Base-by-base conservation (phyloP, 2,797 vertebrate species). In the Amazona finschi region DNA sequence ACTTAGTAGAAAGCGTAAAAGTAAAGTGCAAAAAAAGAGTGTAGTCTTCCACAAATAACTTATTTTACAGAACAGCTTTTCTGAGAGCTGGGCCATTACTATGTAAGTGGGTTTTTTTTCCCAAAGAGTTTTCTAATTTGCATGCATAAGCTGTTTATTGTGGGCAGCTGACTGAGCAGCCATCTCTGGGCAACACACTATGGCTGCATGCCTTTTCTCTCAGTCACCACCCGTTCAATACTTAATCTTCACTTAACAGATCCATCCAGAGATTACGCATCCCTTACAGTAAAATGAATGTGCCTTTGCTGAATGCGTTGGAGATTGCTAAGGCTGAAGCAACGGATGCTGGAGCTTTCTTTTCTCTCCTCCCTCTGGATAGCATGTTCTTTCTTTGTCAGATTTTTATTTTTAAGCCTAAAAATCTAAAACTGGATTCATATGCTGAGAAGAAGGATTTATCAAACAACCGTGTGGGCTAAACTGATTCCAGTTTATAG, bases 321-420 rank as follows among this genome's bases (percentile, higher is more conserved):
- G 47, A 86, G 55, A 90, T 36, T 70, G 52, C 24, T 46, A 43
- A 71, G 57, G 11, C 21, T 90, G 70, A 87, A 94, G 61, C 60
- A 80, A 85, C 38, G 46, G 22, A 58, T 39, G 7, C 3, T 57
- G 41, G 60, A 58, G 14, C 8, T 83, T 83, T 80, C 24, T 85
- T 82, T 92, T 55, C 38, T 60, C 16, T 78, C 25, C 13, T 90
- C 19, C 31, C 22, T 83, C 58, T 76, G 66, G 65, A 78, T 11
- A 72, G 47, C 8, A 75, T 12, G 1, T 41, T 69, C 10, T 44
- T 31, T 53, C 87, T 41, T 44, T 9, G 11, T 27, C 50, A 65
- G 52, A 55, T 72, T 62, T 46, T 82, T 91, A 79, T 96, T 96
- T 93, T 94, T 91, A 85, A 88, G 64, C 20, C 53, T 57, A 67